Evolutionary conservation across 2,797 vertebrate species (phyloP).

Genomic region (Gobio occitaniae): DNA sequence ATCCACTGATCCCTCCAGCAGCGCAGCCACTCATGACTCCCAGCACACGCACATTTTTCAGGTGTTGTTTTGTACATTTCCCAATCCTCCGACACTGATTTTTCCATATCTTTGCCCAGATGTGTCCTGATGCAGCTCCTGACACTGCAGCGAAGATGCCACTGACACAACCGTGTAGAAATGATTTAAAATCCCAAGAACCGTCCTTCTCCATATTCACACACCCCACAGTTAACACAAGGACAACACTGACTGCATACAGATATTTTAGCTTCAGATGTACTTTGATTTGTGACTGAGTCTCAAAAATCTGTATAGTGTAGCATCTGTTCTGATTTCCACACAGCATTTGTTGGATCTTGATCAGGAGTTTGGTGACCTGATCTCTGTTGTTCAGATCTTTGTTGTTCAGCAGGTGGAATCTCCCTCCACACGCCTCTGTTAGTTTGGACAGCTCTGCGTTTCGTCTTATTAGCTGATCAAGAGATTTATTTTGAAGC

Average conservation of each 20-base stretch:
- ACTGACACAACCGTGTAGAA: too few species aligned
- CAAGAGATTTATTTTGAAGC: not conserved
- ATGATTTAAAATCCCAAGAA: too few species aligned
- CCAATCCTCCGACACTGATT: too few species aligned
- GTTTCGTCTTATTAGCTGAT: not conserved
- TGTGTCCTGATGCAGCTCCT: too few species aligned
- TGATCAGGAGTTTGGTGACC: conserved; percentile 36
- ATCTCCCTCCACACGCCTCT: conserved; percentile 41
- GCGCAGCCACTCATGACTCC: not conserved
- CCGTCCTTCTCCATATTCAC: too few species aligned
- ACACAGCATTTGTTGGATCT: conserved; percentile 44
- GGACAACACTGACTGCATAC: too few species aligned
- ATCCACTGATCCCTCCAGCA: not conserved
- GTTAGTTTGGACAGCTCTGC: not conserved
- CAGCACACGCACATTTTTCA: not conserved
- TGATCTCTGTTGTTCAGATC: conserved; percentile 12
- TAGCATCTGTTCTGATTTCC: conserved; percentile 31
- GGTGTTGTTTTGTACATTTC: too few species aligned
- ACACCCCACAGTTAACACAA: too few species aligned
- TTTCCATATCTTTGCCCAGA: too few species aligned
- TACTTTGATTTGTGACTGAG: not conserved
- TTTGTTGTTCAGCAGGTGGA: conserved; percentile 51
- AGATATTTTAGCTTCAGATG: too few species aligned
- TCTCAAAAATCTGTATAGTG: not conserved
- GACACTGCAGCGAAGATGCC: too few species aligned